A percentile compares a stretch with the other conserved stretches of the same genome.
Evolutionary conservation across 2,888 invertebrate genomes (phyloP).

Genomic region (Papilio protenor): DNA sequence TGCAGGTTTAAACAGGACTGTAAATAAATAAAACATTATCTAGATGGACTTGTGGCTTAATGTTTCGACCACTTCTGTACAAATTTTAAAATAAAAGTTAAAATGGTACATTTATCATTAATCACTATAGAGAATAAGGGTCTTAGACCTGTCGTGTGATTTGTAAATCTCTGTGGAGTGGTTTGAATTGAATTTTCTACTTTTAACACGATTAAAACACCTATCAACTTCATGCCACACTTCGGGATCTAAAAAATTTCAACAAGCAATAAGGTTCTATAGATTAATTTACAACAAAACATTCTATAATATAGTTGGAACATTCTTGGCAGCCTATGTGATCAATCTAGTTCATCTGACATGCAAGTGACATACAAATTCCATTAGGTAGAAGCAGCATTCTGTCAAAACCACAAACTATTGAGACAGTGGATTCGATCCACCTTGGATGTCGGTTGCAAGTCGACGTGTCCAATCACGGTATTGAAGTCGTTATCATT

Average conservation of each 20-base stretch:
- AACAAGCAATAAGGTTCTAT: neutral
- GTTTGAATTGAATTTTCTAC: too few relatives aligned
- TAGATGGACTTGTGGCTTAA: conserved; percentile 5
- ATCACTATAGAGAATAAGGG: neutral
- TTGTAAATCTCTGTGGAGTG: too few relatives aligned
- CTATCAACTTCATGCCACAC: neutral
- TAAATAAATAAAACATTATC: conserved; percentile 33
- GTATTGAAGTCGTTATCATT: conserved; percentile 4
- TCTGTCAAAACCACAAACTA: conserved; percentile 37
- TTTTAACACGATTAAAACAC: neutral
- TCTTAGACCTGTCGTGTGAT: neutral
- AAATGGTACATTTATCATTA: neutral
- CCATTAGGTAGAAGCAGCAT: conserved; percentile 29
- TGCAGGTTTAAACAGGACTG: conserved; percentile 16
- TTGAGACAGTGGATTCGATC: conserved; percentile 37
- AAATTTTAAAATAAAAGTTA: too few relatives aligned
- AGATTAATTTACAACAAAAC: neutral
- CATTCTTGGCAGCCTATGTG: neutral
- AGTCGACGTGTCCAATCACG: neutral
- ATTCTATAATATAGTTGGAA: neutral
- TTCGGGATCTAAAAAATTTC: neutral
- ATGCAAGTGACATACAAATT: conserved; percentile 29
- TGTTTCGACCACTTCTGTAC: neutral
- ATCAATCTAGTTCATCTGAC: conserved; percentile 24
- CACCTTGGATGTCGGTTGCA: conserved; percentile 13